Evolutionary conservation across 2,797 vertebrate species (phyloP).

Genomic region (Fratercula arctica): DNA sequence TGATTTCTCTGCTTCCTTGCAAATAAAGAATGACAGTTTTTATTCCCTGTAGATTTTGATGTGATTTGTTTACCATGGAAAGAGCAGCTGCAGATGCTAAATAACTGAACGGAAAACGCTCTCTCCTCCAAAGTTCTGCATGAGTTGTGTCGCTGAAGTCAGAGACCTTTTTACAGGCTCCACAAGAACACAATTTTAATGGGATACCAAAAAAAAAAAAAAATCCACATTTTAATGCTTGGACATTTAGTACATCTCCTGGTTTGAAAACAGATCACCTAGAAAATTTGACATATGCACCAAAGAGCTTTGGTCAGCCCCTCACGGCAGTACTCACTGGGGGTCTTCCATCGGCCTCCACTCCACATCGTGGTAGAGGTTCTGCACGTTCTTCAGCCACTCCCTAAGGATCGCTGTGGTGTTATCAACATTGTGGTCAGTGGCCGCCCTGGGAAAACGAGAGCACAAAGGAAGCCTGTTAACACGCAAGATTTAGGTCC

Average conservation of each 20-base stretch:
- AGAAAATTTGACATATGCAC: not conserved
- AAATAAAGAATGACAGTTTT: not conserved
- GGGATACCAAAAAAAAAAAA: not conserved
- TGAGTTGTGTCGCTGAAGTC: not conserved
- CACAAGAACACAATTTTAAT: not conserved
- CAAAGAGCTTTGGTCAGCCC: not conserved
- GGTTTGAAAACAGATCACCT: not conserved
- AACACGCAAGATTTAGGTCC: not conserved
- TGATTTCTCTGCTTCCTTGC: not conserved
- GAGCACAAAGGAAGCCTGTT: not conserved
- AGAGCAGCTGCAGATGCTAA: not conserved
- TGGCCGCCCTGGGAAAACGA: constrained; percentile 84
- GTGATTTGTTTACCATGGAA: constrained; percentile 9
- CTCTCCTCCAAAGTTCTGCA: not conserved
- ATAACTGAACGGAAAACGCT: not conserved
- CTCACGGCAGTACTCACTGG: constrained; percentile 75
- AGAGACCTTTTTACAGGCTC: not conserved
- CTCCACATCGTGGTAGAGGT: constrained; percentile 90
- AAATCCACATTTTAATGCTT: not conserved
- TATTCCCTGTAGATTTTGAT: not conserved
- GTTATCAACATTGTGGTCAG: constrained; percentile 94
- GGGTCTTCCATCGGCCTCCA: constrained; percentile 95
- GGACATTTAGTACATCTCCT: not conserved
- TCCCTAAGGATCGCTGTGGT: constrained; percentile 90
- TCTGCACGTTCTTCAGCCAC: constrained; percentile 90